phyloP scores from a whole-genome alignment of 1,140 invertebrate genomes.

The Bactericera cockerelli region DNA sequence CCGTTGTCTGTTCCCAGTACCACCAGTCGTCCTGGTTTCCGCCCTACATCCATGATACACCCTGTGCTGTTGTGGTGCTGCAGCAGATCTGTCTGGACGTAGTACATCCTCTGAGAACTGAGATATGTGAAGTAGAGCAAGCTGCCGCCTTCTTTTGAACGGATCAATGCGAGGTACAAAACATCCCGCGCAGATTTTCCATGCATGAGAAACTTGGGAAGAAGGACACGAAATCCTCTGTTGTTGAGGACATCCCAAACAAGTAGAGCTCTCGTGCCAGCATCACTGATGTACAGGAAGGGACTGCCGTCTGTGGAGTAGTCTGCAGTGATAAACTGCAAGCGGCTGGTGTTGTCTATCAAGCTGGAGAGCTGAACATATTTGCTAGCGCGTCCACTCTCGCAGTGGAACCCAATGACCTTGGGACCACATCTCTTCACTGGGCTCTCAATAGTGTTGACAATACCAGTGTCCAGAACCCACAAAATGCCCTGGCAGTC shows the following conservation, averaged over 20 bases:
- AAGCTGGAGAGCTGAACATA: constrained; percentile 38
- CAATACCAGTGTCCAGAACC: constrained; percentile 47
- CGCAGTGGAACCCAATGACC: constrained; percentile 42
- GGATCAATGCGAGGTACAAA: constrained; percentile 36
- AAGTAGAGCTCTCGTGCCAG: constrained; percentile 40
- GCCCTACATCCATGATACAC: constrained; percentile 36
- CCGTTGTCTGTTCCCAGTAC: constrained; percentile 42
- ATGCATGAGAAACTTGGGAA: constrained; percentile 29
- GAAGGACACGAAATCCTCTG: constrained; percentile 29
- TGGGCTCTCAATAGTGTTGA: constrained; percentile 44
- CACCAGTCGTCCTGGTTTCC: constrained; percentile 37
- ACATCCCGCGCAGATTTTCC: constrained; percentile 32
- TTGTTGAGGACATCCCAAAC: constrained; percentile 41
- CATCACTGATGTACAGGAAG: constrained; percentile 40
- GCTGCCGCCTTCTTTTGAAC: constrained; percentile 32
- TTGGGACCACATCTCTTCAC: constrained; percentile 45
- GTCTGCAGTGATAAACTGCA: constrained; percentile 46
- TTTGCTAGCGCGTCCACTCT: constrained; percentile 36
- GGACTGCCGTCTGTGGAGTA: constrained; percentile 32
- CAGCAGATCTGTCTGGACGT: constrained; percentile 34
- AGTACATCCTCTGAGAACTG: constrained; percentile 36
- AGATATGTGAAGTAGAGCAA: constrained; percentile 42
- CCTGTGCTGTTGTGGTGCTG: constrained; percentile 33
- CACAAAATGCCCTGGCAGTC: constrained; percentile 45
- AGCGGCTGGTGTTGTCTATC: constrained; percentile 31